Evolutionary conservation across 2,888 invertebrate species (phyloP), one percentile per base, ranked within the genome.

Genomic region (Tuta absoluta): DNA sequence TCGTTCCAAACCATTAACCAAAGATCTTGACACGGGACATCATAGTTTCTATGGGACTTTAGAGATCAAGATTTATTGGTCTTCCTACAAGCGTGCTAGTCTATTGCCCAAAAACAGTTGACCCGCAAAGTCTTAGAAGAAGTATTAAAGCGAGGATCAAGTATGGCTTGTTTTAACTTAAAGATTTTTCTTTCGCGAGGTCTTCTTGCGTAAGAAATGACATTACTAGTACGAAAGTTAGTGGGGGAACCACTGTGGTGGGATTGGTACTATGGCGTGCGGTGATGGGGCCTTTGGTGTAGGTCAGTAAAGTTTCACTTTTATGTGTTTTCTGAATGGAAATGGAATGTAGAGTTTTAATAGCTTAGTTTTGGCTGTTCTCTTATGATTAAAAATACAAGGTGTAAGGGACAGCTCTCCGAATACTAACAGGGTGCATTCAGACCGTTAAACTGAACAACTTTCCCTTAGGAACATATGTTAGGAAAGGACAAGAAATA

Each of bases 121-220:
- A 56, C 33, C 56, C 24, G 56, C 8, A 24, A 17, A 14, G 3
- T 10, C 24, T 5, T 33, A 10, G 7, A 33, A 24, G 0, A n/a
- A 33, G 28, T 24, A 23, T 24, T 23, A 17, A 11, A 14, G 24
- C 14, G 24, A n/a, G 60, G 65, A 37, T 65, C 63, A 38, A 45
- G 53, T 41, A 28, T 5, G n/a, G 24, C 21, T 65, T 63, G 65
- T 17, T 14, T 12, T 53, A 83, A 83, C 82, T 82, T 79, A 81
- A 78, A 78, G 79, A 80, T 85, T 84, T 84, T 85, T 84, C 81
- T 80, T 79, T 24, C 72, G 75, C 84, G 86, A 87, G 89, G 89
- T 78, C 86, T 84, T 72, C 73, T 89, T 89, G 87, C 89, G 89
- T 87, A 89, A 89, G 81, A 76, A 78, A 77, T 89, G 89, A 89